phyloP scores from a whole-genome alignment of 2,888 invertebrate species.

The Crioceris asparagi region DNA sequence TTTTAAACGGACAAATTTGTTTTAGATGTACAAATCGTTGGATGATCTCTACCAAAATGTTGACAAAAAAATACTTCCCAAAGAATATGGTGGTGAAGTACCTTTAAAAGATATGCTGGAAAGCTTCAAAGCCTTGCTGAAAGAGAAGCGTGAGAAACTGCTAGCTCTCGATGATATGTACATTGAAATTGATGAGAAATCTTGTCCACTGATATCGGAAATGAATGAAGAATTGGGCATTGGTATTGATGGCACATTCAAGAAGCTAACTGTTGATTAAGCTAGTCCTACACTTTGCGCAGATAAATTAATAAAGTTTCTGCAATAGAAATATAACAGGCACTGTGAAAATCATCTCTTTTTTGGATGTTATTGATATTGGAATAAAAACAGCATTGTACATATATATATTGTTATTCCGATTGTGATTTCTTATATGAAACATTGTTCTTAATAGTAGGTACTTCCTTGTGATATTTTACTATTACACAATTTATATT shows the following conservation, averaged over 20 bases:
- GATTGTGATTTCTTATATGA: too few species aligned
- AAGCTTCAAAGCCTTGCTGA: conserved; percentile 54
- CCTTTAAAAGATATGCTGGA: conserved; percentile 73
- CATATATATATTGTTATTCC: too few species aligned
- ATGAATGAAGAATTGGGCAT: conserved; percentile 57
- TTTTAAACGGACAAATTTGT: conserved; percentile 3
- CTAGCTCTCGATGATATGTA: conserved; percentile 66
- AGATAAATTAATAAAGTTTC: too few species aligned
- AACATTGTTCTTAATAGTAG: too few species aligned
- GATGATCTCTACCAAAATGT: conserved; percentile 63
- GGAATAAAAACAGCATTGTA: too few species aligned
- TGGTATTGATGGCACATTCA: conserved; percentile 72
- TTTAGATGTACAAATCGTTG: conserved; percentile 61
- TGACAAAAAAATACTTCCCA: conserved; percentile 65
- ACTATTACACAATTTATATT: too few species aligned
- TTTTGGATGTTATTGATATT: too few species aligned
- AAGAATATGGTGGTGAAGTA: conserved; percentile 80
- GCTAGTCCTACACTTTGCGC: not conserved
- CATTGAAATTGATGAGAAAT: conserved; percentile 53
- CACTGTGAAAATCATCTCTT: too few species aligned
- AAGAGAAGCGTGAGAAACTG: conserved; percentile 53
- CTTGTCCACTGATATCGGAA: conserved; percentile 35
- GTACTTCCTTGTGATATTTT: too few species aligned
- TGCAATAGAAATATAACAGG: too few species aligned
- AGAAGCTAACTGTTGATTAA: conserved; percentile 74